Base-by-base conservation (phyloP, 2,797 vertebrate species). In the Anguilla pacifica region DNA sequence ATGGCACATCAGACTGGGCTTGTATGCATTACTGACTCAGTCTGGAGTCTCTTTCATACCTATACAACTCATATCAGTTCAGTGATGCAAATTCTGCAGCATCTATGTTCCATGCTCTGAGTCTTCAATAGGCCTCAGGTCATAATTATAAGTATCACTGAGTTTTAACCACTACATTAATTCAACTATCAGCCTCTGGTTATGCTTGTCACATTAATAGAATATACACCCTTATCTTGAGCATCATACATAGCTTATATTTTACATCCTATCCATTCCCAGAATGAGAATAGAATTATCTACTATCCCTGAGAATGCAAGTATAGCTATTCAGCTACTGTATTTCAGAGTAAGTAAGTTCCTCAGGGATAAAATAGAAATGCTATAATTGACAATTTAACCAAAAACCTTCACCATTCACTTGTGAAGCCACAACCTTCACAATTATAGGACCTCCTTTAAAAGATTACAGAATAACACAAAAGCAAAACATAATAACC, bases 401-500 rank as follows among this genome's bases (percentile, higher is more conserved):
- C 6, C 10, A 3, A 28, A 49, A 82, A 49, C 79, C 22, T 51
- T 6, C 22, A 25, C 19, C 39, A 31, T 17, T 46, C 43, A 46
- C 43, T 46, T 82, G 49, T 51, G 7, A 49, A 82, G 43, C 79
- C 46, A 82, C 15, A 43, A 15, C 79, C 79, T 82, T 49, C 19
- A n/a, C 43, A 6, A 82, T 46, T 49, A 49, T 22, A 49, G 46
- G 25, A 82, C 31, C 85, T 35, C 64, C 28, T 49, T 28, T 22
- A 53, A 83, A 85, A 79, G 51, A 77, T 55, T 31, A 85, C 39
- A 79, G 53, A 85, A 51, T 25, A 19, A 39, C 35, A 74, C 10
- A 4, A 59, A 84, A 25, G 55, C 70, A 49, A 43, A 51, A 57
- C 82, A 31, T 87, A 87, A 84, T 84, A 67, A 59, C 46, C 83